Evolutionary conservation across 2,797 vertebrate genomes (phyloP).

Genomic region (Nasua narica): DNA sequence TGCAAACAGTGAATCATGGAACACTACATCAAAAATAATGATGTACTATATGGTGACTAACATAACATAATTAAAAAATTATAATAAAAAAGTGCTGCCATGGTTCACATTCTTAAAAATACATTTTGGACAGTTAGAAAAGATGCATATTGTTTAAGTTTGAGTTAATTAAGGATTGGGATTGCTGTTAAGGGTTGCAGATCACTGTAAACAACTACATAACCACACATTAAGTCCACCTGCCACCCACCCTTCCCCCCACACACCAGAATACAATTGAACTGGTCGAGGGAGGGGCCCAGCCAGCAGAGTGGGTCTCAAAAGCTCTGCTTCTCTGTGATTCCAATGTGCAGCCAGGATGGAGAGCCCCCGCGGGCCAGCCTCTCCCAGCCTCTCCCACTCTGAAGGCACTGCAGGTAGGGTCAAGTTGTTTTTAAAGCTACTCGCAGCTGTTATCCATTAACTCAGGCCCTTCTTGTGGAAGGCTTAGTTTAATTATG

Average conservation of each 20-base stretch:
- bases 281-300: neutral
- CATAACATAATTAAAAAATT: too few species aligned
- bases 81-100: neutral
- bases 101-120: neutral
- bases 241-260: neutral
- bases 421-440: neutral
- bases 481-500: slow-evolving; percentile 42
- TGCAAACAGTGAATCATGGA: too few species aligned
- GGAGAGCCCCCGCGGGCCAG: neutral
- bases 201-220: neutral
- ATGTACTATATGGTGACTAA: too few species aligned
- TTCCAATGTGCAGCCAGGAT: neutral
- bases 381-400: neutral
- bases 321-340: neutral
- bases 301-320: neutral
- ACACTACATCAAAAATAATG: too few species aligned
- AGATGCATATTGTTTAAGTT: neutral
- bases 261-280: neutral
- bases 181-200: neutral
- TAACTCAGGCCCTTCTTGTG: neutral
- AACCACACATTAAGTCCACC: too few species aligned
- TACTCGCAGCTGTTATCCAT: slow-evolving; percentile 41
- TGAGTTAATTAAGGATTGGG: neutral
- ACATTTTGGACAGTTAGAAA: neutral
- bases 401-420: neutral